These are phyloP conservation scores for Lycaena phlaeas DNA, from an alignment of 2,888 invertebrate species.

Conservation along the genomic window DNA sequence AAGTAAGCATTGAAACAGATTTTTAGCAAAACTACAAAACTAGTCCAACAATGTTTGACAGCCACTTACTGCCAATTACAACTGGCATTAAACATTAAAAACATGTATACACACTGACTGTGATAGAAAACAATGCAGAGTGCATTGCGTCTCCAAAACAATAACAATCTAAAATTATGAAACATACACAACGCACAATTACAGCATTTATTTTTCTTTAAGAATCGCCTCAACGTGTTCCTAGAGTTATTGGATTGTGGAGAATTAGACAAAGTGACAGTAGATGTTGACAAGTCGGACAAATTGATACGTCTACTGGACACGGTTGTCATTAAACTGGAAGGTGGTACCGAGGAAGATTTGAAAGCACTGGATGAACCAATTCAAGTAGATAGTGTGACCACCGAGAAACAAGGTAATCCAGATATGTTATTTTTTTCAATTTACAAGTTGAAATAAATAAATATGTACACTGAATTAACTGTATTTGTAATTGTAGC, in stretches of 20 bases:
- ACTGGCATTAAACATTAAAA: no score
- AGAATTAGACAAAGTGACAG: constrained; percentile 81
- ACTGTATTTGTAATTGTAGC: not conserved
- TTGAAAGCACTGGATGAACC: constrained; percentile 87
- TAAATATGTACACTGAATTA: constrained; percentile 6
- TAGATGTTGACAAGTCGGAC: constrained; percentile 90
- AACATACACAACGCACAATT: no score
- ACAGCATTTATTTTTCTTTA: no score
- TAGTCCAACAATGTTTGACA: no score
- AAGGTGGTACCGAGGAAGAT: constrained; percentile 93
- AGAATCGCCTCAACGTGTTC: constrained; percentile 93
- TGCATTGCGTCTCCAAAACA: no score
- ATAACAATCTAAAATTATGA: no score
- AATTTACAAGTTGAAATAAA: not conserved
- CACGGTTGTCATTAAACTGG: constrained; percentile 96
- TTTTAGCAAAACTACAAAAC: no score
- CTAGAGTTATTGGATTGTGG: constrained; percentile 84
- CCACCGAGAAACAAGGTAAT: constrained; percentile 45
- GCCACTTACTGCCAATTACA: no score
- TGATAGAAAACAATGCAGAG: no score
- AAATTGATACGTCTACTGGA: constrained; percentile 91
- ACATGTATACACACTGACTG: no score
- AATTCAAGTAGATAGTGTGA: constrained; percentile 31
- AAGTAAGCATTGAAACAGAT: no score
- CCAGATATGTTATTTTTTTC: not conserved